Evolutionary conservation across 2,888 invertebrate species (phyloP), one percentile per base, ranked within the genome.

Genomic region (Dynastes tityus): DNA sequence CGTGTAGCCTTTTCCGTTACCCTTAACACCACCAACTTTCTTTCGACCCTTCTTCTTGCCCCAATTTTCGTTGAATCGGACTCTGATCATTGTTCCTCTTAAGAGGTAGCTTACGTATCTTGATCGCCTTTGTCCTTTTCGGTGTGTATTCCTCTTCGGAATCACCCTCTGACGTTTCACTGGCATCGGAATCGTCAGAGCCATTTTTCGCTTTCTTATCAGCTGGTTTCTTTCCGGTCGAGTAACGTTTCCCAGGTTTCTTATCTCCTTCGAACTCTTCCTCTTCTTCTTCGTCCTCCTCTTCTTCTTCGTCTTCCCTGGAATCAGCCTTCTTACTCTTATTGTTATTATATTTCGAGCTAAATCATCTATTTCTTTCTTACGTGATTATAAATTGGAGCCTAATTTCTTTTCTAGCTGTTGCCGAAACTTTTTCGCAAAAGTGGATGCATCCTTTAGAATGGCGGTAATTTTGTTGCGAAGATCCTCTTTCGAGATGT

Each of bases 381-480:
- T 97, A 85, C 96, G 95, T 68, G 89, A 92, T 6, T 93, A 90
- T 64, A 98, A 90, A 84, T 97, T 95, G 71, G 93, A 90, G 55
- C 93, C 94, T 6, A 97, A 91, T 84, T 94, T 94, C 83, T 94
- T 93, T 88, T 98, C 97, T 82, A 98, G 90, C 85, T 95, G 94
- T 87, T 94, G 94, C 64, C 97, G 93, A 16, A 98, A 96, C 88
- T 96, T 96, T 87, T 97, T 98, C 6, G 96, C 94, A 2, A 97
- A 96, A 82, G 95, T 94, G 75, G 93, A 92, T 8, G 97, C 96
- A 88, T 94, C 94, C 89, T 96, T 94, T 32, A 98, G 91, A 86
- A 98, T 96, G 77, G 93, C 95, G 91, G 93, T 92, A 87, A 96
- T 94, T 91, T 95, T 94, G 87, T 92, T 93, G 86, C 93, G 92